Conservation (phyloP, 2,113 vertebrate genomes). For the Taxidea taxus region DNA sequence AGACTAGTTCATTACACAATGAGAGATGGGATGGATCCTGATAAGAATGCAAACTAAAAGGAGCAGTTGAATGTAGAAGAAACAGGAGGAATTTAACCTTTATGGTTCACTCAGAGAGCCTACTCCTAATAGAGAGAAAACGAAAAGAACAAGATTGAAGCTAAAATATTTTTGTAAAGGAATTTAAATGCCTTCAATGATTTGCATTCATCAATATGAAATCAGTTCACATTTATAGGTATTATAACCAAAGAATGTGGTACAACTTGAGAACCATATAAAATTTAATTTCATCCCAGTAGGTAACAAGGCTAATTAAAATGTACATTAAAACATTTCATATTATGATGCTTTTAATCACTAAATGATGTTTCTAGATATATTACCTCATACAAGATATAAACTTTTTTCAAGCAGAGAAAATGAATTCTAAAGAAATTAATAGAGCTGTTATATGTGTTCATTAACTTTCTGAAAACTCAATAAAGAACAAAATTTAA, state of each 20-base stretch:
- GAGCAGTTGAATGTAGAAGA: neutral
- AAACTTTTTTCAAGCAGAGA: constrained; percentile 59
- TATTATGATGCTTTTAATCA: constrained; percentile 54
- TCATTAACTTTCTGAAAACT: constrained; percentile 58
- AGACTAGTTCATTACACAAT: neutral
- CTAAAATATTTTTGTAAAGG: neutral
- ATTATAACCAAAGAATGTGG: neutral
- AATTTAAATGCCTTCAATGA: constrained; percentile 5
- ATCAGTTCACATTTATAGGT: neutral
- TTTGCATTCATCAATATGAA: neutral
- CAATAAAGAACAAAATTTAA: constrained; percentile 53
- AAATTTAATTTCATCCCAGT: constrained; percentile 50
- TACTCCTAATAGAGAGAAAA: neutral
- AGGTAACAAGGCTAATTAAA: constrained; percentile 53
- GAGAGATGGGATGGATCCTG: neutral
- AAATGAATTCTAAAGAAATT: constrained; percentile 63
- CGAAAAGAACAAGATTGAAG: neutral
- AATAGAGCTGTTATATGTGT: constrained; percentile 38
- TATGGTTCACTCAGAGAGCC: neutral
- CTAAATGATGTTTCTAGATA: constrained; percentile 43
- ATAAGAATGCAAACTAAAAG: neutral
- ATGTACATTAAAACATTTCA: constrained; percentile 35
- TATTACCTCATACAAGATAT: constrained; percentile 46
- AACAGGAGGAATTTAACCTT: neutral
- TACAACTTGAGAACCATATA: neutral